Percentiles rank a stretch among this genome's conserved stretches.
These are phyloP conservation scores for Ypsolopha scabrella DNA, from an alignment of 2,888 invertebrate species.

Conservation along the genomic window DNA sequence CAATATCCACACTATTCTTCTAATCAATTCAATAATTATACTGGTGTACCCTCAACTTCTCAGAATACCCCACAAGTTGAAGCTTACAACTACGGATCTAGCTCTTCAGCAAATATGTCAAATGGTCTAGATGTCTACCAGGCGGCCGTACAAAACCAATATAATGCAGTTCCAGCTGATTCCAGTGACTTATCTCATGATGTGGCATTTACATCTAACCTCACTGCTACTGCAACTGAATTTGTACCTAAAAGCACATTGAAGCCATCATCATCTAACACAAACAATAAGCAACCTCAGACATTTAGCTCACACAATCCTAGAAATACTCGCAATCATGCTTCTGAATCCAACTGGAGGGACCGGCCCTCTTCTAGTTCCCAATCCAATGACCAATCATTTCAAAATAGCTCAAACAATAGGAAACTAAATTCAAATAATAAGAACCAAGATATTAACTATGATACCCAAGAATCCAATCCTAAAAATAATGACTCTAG, in stretches of 20 bases:
- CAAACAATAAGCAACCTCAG: background rate
- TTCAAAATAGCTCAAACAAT: too few relatives aligned
- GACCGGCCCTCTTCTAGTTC: conserved; percentile 16
- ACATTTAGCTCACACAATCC: background rate
- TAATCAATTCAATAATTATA: conserved; percentile 44
- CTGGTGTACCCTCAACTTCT: conserved; percentile 28
- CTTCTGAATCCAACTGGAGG: conserved; percentile 48
- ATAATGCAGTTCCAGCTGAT: conserved; percentile 21
- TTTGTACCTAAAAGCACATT: conserved; percentile 63
- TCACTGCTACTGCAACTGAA: conserved; percentile 69
- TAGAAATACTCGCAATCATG: background rate
- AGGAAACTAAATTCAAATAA: background rate
- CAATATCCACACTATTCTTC: conserved; percentile 43
- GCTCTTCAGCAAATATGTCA: conserved; percentile 21
- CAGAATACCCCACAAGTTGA: conserved; percentile 30
- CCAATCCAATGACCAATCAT: background rate
- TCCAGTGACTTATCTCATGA: conserved; percentile 32
- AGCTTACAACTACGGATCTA: conserved; percentile 29
- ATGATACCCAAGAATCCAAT: too few relatives aligned
- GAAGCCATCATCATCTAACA: background rate
- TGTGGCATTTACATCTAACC: conserved; percentile 55
- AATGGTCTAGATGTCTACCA: conserved; percentile 29
- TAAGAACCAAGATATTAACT: background rate
- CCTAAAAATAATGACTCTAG: background rate
- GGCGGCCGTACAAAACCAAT: conserved; percentile 27